Percentiles rank a stretch among this genome's conserved stretches.
These are phyloP conservation scores for Hermaeophaga mercurialis DNA, from an alignment of 2,888 invertebrate genomes.

Conservation along the genomic window DNA sequence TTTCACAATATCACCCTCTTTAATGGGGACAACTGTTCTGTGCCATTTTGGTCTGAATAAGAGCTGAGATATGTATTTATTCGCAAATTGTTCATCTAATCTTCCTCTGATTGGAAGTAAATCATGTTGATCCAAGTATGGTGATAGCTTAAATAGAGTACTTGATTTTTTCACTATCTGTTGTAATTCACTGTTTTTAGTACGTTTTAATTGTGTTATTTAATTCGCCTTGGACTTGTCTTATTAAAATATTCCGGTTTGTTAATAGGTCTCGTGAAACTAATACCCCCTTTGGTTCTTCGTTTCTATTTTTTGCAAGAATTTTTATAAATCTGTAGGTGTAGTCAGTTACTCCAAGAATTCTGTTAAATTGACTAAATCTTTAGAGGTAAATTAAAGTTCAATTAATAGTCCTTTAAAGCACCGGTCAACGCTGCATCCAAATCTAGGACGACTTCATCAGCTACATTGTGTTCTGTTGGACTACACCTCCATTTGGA, in stretches of 20 bases:
- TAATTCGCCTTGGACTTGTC: background rate
- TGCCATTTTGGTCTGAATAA: no score
- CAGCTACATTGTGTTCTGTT: constrained; percentile 38
- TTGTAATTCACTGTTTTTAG: no score
- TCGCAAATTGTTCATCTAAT: constrained; percentile 11
- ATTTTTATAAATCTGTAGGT: background rate
- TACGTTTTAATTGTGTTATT: background rate
- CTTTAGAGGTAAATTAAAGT: no score
- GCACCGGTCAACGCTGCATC: background rate
- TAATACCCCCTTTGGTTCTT: no score
- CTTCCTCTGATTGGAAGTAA: background rate
- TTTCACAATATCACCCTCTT: no score
- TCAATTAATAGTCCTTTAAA: no score
- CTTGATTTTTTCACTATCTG: background rate
- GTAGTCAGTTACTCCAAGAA: no score
- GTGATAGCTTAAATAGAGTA: background rate
- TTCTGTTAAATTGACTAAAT: background rate
- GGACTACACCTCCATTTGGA: constrained; percentile 42
- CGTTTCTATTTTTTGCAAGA: no score
- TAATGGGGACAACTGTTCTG: no score
- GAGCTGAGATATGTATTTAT: no score
- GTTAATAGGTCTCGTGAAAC: no score
- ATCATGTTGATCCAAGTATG: background rate
- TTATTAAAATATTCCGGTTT: no score
- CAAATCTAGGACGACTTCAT: constrained; percentile 24